Base-by-base conservation (phyloP, 2,888 invertebrate genomes). In the Eupithecia dodoneata region DNA sequence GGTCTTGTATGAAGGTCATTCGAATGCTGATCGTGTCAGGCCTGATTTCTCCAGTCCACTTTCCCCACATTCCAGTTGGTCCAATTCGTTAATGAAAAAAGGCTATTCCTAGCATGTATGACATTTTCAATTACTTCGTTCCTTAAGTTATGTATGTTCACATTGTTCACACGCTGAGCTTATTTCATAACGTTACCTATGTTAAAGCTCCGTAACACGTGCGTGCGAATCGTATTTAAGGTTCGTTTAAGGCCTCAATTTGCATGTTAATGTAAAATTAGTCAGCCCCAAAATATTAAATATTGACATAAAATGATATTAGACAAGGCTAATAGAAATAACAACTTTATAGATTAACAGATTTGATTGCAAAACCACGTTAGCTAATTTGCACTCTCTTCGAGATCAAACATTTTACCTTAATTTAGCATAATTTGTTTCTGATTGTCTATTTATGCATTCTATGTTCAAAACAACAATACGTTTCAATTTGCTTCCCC, bases 1-100 rank as follows among this genome's bases (percentile, higher is more conserved):
- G n/a, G 10, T 9, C 9, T n/a, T 44, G n/a, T 45, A 45, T n/a
- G n/a, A n/a, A 10, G 67, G n/a, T 45, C 45, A 44, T 69, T 69
- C 67, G 9, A 69, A 69, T 45, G 67, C 45, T 44, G 42, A 69
- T 69, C 44, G 6, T 69, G 44, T n/a, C n/a, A 15, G 45, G 67
- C 4, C 63, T 63, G 9, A 63, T 63, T 63, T 63, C 30, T 30
- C 30, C 30, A 30, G 30, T 30, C 30, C 30, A 30, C 30, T 30
- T 1, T 30, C 30, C 30, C 1, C 30, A 30, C 30, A 30, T 1
- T 30, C 30, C 30, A 30, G 9, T 30, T 30, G 4, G 12, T 63
- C 0, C 4, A 30, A 10, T 55, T 10, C n/a, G n/a, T 59, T 9
- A 59, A 18, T 59, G 1, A 59, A 59, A 18, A 10, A 59, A 18